Evolutionary conservation across 1,140 invertebrate genomes (phyloP).

Genomic region (Drosophila triauraria): DNA sequence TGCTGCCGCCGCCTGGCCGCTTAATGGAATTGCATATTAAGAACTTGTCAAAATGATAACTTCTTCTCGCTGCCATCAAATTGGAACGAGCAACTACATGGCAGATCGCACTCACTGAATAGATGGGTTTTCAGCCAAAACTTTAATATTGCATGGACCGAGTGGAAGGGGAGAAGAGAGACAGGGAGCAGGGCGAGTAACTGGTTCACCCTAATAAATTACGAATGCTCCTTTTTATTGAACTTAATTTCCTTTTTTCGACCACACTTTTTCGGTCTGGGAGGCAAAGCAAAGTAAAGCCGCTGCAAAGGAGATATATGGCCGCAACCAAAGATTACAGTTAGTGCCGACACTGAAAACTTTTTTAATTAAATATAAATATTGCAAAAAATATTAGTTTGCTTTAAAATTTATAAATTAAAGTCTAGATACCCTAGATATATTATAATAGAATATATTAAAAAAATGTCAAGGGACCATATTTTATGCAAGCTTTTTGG

Average conservation of each 20-base stretch:
- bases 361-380: too few species aligned
- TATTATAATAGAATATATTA: too few species aligned
- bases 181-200: not conserved
- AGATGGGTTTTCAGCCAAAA: conserved; percentile 14
- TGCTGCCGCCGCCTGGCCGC: conserved; percentile 19
- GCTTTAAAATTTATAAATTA: not conserved
- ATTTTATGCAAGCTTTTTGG: too few species aligned
- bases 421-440: too few species aligned
- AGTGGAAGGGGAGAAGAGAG: not conserved
- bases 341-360: conserved; percentile 43
- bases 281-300: conserved; percentile 49
- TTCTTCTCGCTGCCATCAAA: conserved; percentile 40
- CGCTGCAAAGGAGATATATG: conserved; percentile 77
- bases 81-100: conserved; percentile 32
- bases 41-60: conserved; percentile 76
- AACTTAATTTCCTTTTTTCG: conserved; percentile 79
- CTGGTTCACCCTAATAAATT: conserved; percentile 70
- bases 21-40: conserved; percentile 73
- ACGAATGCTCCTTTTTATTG: conserved; percentile 75
- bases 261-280: conserved; percentile 61
- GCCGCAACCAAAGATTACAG: conserved; percentile 75
- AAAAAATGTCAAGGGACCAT: too few species aligned
- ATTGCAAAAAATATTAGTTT: too few species aligned
- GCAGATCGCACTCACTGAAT: conserved; percentile 38
- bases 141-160: conserved; percentile 35